A percentile compares a stretch with the other conserved stretches of the same genome.
These are phyloP conservation scores for Anhinga anhinga DNA, from an alignment of 2,113 vertebrate species.

Conservation along the genomic window DNA sequence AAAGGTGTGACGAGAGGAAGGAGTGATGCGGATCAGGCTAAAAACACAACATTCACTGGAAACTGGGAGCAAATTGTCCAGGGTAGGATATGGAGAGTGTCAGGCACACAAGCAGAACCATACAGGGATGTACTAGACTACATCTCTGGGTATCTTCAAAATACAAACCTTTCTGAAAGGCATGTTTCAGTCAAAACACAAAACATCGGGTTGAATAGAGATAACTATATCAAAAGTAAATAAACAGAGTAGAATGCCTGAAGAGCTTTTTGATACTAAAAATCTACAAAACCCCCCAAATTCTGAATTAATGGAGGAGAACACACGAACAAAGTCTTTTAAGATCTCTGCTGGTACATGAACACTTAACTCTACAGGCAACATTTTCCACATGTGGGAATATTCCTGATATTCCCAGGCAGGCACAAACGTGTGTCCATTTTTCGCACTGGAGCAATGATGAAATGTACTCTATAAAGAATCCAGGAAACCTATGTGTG, in stretches of 20 bases:
- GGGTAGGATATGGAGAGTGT: neutral
- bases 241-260: neutral
- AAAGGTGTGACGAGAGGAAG: neutral
- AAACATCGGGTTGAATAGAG: accelerated
- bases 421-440: neutral
- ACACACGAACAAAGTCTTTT: neutral
- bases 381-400: neutral
- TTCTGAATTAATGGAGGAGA: neutral
- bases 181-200: neutral
- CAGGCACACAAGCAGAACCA: accelerated
- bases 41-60: neutral
- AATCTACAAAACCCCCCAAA: neutral
- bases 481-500: neutral
- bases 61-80: neutral
- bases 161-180: neutral
- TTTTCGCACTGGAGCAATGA: neutral
- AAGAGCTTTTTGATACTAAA: neutral
- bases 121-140: neutral
- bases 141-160: neutral
- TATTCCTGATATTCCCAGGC: neutral
- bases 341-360: neutral
- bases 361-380: neutral
- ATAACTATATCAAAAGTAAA: neutral
- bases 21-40: neutral
- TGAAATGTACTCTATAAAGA: neutral